Conservation (phyloP, 2,888 invertebrate species). For the Brachyopa scutellaris region DNA sequence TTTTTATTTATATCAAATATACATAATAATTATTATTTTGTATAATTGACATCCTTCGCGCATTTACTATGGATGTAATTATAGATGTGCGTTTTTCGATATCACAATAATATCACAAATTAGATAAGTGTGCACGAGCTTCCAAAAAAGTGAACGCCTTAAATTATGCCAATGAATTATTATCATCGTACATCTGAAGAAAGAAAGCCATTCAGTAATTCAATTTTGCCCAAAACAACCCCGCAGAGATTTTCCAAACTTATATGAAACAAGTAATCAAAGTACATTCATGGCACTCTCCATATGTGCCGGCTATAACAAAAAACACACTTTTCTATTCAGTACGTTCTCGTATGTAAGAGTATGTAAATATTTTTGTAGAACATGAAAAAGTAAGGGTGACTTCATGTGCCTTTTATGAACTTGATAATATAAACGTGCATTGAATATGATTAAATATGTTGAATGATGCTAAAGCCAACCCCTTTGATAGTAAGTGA, state of each 20-base stretch:
- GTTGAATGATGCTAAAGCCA: too few relatives aligned
- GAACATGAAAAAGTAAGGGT: too few relatives aligned
- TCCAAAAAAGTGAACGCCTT: neutral
- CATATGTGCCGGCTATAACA: too few relatives aligned
- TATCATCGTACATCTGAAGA: neutral
- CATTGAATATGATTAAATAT: too few relatives aligned
- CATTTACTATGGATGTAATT: neutral
- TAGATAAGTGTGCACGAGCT: constrained; percentile 1
- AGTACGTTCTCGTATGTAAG: too few relatives aligned
- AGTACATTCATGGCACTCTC: neutral
- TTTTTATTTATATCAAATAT: too few relatives aligned
- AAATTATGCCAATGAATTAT: neutral
- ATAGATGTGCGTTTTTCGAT: neutral
- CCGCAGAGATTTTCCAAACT: neutral
- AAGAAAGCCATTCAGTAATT: neutral
- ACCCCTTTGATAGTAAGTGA: too few relatives aligned
- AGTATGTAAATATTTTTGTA: too few relatives aligned
- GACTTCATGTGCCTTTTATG: too few relatives aligned
- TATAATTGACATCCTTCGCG: neutral
- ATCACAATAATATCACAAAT: constrained; percentile 2
- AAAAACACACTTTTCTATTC: too few relatives aligned
- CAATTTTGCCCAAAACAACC: neutral
- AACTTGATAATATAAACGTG: too few relatives aligned
- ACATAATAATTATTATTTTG: too few relatives aligned
- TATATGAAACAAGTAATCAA: neutral